These are phyloP conservation scores for Pangasius macronema DNA, from an alignment of 2,797 vertebrate species.

Conservation along the genomic window DNA sequence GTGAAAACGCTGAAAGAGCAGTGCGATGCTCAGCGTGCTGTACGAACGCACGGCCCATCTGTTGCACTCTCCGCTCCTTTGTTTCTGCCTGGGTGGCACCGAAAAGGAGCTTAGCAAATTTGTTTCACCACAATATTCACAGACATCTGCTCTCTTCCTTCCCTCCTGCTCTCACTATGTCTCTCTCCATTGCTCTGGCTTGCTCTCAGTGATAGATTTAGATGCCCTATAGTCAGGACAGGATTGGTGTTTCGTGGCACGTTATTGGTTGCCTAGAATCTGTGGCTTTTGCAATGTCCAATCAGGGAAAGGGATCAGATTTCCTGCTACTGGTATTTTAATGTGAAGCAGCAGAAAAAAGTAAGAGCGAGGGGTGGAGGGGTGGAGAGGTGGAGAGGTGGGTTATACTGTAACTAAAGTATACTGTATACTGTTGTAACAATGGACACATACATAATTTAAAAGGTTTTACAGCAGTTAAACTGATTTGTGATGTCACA, in stretches of 20 bases:
- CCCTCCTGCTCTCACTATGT: constrained; percentile 16
- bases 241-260: constrained; percentile 21
- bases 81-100: constrained; percentile 43
- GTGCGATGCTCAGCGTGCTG: constrained; percentile 30
- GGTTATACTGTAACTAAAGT: not conserved
- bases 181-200: constrained; percentile 4
- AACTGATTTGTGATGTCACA: not conserved
- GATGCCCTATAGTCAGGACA: constrained; percentile 38
- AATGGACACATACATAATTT: not conserved
- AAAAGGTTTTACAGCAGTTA: not conserved
- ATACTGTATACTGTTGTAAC: not conserved
- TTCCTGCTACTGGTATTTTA: constrained; percentile 2
- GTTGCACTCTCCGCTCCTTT: constrained; percentile 45
- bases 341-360: not conserved
- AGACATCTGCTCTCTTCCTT: constrained; percentile 55
- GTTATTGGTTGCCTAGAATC: constrained; percentile 60
- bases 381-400: not conserved
- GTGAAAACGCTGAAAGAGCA: constrained; percentile 41
- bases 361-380: not conserved
- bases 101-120: constrained; percentile 32
- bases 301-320: constrained; percentile 59
- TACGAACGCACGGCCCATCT: constrained; percentile 42
- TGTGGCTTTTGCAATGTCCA: constrained; percentile 40
- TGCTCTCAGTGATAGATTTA: constrained; percentile 37
- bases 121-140: constrained; percentile 38